Evolutionary conservation across 2,113 vertebrate species (phyloP).

Genomic region (Sclerurus mexicanus): DNA sequence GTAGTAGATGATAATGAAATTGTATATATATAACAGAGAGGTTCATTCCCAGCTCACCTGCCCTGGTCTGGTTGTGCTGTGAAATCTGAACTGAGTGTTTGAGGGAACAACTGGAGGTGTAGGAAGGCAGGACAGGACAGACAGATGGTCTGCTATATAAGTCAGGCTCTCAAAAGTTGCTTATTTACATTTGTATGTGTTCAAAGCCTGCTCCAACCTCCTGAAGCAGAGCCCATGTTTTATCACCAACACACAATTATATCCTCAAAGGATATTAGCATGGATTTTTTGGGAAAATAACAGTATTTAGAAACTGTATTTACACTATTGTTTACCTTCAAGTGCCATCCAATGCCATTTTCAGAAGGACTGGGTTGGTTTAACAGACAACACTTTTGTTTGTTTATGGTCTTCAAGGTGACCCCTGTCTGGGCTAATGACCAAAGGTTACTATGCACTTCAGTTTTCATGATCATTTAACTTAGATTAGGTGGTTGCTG

Average conservation of each 20-base stretch:
- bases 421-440: background rate
- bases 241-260: background rate
- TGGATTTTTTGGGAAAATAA: rapidly evolving
- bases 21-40: rapidly evolving
- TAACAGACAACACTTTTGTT: rapidly evolving
- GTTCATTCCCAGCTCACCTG: background rate
- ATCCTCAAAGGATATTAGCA: background rate
- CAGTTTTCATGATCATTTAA: background rate
- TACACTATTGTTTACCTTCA: background rate
- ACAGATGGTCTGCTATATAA: background rate
- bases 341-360: background rate
- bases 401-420: background rate
- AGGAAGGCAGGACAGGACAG: background rate
- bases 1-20: background rate
- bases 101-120: background rate
- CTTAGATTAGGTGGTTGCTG: background rate
- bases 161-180: background rate
- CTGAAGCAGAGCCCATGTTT: background rate
- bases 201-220: background rate
- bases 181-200: background rate
- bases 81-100: background rate
- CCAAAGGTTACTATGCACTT: background rate
- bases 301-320: background rate
- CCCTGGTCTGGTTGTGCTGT: background rate
- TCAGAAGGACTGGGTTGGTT: background rate